Base-by-base conservation (phyloP, 2,113 vertebrate genomes). In the Dipodomys spectabilis region DNA sequence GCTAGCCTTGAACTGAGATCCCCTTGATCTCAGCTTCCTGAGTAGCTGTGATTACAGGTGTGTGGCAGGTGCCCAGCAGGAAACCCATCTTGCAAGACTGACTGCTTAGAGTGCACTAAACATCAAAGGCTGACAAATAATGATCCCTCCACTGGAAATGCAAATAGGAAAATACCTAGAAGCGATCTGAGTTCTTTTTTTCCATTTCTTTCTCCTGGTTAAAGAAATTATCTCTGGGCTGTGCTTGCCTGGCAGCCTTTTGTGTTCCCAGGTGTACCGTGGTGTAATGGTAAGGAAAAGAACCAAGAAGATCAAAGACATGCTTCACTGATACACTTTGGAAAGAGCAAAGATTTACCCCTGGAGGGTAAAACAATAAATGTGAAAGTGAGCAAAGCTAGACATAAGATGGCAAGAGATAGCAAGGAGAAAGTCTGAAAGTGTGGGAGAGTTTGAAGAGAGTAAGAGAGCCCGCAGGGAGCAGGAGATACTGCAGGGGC, bases 331-430 rank as follows among this genome's bases (percentile, higher is more conserved):
- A 53, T 49, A 60, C 44, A 32, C 77, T 80, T 72, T 68, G 77
- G 49, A 88, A 65, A 88, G 19, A 93, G 88, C 49, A 35, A 88
- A 93, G 72, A 82, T 94, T 83, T 65, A 81, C 88, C 82, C 30
- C 25, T 64, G 57, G 69, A 64, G 28, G 25, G 62, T 27, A 25
- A 79, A 94, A 71, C 75, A 78, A 67, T 2, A 82, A 77, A 49
- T 32, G 11, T 53, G 67, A 53, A 86, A 69, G 19, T 30, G 64
- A 86, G 60, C 77, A 79, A 80, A 91, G 74, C 64, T 3, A 73
- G 69, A 53, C 57, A 22, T 23, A 30, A 74, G 64, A 79, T 57
- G 86, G 53, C 16, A 11, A 69, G 80, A 62, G 44, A 32, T 0
- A 13, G 6, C 15, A 35, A 87, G n/a, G 45, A 22, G 7, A 39